These are phyloP conservation scores for Platysternon megacephalum DNA, from an alignment of 2,113 vertebrate genomes.

Conservation along the genomic window DNA sequence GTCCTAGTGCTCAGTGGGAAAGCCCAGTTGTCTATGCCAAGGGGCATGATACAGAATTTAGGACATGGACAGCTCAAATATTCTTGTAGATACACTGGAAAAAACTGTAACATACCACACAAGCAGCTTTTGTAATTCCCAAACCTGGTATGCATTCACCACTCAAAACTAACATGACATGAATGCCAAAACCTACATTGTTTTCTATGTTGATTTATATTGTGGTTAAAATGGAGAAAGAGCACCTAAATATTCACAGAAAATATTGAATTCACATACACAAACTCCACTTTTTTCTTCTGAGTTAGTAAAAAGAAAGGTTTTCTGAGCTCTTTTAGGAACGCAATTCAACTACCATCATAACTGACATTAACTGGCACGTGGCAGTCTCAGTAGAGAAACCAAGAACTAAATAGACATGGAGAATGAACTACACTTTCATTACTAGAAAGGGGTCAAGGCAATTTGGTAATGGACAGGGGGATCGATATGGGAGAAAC, in stretches of 20 bases:
- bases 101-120: slow-evolving; percentile 69
- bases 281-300: slow-evolving; percentile 42
- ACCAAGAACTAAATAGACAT: not conserved
- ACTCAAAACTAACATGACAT: slow-evolving; percentile 75
- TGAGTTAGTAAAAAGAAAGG: not conserved
- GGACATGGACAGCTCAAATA: slow-evolving; percentile 34
- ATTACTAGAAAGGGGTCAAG: not conserved
- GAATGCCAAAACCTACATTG: slow-evolving; percentile 78
- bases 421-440: not conserved
- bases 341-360: not conserved
- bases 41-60: slow-evolving; percentile 25
- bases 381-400: not conserved
- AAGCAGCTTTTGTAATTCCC: slow-evolving; percentile 77
- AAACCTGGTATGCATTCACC: slow-evolving; percentile 71
- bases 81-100: slow-evolving; percentile 57
- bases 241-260: slow-evolving; percentile 47
- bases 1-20: slow-evolving; percentile 36
- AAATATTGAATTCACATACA: slow-evolving; percentile 49
- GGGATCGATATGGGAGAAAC: not conserved
- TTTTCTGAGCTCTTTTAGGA: slow-evolving; percentile 10
- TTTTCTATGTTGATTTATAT: slow-evolving; percentile 79
- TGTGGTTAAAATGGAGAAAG: slow-evolving; percentile 69
- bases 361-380: not conserved
- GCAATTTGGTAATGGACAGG: not conserved
- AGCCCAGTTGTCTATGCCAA: slow-evolving; percentile 36